These are phyloP conservation scores for Clarias gariepinus DNA, from an alignment of 2,113 vertebrate species.

Conservation along the genomic window DNA sequence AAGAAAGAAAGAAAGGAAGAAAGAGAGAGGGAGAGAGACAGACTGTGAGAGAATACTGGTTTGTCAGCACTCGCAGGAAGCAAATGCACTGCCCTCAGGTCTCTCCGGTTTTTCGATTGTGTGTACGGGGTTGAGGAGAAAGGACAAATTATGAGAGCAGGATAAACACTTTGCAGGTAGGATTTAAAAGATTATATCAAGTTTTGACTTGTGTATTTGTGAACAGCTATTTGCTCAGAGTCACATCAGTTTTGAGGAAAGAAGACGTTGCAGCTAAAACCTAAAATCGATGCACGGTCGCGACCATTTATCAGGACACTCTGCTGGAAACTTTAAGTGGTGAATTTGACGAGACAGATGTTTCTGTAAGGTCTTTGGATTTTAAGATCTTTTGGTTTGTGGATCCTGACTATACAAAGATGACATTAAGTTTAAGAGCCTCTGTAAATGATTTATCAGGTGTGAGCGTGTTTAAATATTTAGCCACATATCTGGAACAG, in stretches of 20 bases:
- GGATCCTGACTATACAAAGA: slow-evolving; percentile 48
- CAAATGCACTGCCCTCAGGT: slow-evolving; percentile 32
- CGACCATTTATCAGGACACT: not conserved
- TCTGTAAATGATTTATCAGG: slow-evolving; percentile 47
- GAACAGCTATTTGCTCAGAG: not conserved
- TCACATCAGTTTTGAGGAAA: not conserved
- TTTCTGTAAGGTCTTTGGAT: slow-evolving; percentile 5
- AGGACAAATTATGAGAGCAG: not conserved
- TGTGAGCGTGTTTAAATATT: slow-evolving; percentile 48
- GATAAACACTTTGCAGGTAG: slow-evolving; percentile 40
- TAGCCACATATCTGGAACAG: slow-evolving; percentile 27
- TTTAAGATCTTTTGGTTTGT: slow-evolving; percentile 36
- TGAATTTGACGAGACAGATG: not conserved
- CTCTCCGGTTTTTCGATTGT: slow-evolving; percentile 35
- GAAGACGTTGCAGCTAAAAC: not conserved
- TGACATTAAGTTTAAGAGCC: slow-evolving; percentile 53
- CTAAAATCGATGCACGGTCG: too few species aligned
- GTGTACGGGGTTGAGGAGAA: slow-evolving; percentile 17
- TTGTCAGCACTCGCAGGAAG: slow-evolving; percentile 50
- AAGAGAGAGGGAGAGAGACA: not conserved
- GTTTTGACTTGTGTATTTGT: not conserved
- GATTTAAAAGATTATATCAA: slow-evolving; percentile 12
- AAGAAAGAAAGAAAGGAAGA: slow-evolving; percentile 16
- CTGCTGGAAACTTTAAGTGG: slow-evolving; percentile 8
- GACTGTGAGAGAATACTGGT: slow-evolving; percentile 31